Evolutionary conservation across 2,113 vertebrate genomes (phyloP).

Genomic region (Eleginops maclovinus): DNA sequence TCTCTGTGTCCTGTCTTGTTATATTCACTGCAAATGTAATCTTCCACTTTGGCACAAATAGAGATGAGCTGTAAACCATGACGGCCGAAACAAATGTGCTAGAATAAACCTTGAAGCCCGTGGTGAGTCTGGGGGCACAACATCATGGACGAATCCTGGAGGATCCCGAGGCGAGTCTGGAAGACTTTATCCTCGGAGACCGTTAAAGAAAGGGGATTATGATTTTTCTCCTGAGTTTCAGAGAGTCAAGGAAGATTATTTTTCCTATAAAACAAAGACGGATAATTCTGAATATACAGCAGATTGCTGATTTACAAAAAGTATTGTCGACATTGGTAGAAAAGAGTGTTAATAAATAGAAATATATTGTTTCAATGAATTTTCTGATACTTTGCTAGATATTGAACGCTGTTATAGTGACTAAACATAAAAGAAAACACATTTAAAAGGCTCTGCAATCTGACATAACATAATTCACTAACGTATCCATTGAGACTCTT

Average conservation of each 20-base stretch:
- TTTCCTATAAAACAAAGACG: background rate
- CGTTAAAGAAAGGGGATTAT: constrained; percentile 27
- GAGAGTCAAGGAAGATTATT: background rate
- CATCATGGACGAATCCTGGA: constrained; percentile 44
- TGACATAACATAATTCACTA: background rate
- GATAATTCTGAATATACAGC: background rate
- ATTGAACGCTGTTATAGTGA: background rate
- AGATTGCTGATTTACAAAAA: background rate
- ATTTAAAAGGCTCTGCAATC: background rate
- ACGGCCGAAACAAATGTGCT: constrained; percentile 40
- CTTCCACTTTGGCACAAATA: constrained; percentile 48
- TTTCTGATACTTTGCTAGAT: background rate
- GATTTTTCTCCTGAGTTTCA: constrained; percentile 24
- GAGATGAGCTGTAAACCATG: constrained; percentile 48
- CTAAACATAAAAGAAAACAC: background rate
- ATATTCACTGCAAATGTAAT: constrained; percentile 42
- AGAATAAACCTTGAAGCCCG: constrained; percentile 55
- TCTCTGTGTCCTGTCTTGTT: constrained; percentile 28
- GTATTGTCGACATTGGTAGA: background rate
- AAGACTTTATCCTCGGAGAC: constrained; percentile 42
- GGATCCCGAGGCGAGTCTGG: constrained; percentile 46
- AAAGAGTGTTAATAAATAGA: background rate
- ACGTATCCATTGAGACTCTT: background rate
- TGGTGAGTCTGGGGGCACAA: constrained; percentile 40
- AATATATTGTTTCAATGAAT: background rate